phyloP scores from a whole-genome alignment of 2,797 vertebrate species.

The Danionella dracula region DNA sequence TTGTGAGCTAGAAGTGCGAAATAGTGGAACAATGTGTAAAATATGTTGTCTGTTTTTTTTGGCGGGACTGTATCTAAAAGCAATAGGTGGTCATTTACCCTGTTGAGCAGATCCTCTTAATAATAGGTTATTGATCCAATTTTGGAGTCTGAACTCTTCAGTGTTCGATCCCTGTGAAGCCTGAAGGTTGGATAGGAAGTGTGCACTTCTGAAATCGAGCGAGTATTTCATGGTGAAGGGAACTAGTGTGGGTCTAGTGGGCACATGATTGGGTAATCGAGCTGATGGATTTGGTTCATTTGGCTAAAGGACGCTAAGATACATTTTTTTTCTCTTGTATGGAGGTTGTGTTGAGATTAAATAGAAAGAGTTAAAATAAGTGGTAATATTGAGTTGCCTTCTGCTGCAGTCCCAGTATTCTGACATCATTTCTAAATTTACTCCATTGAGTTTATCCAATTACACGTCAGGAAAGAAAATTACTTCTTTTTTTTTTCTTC shows the following conservation, averaged over 20 bases:
- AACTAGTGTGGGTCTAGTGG: constrained; percentile 5
- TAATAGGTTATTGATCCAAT: constrained; percentile 39
- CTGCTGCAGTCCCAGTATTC: constrained; percentile 8
- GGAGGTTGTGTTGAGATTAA: constrained; percentile 32
- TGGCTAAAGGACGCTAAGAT: constrained; percentile 33
- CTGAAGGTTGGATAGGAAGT: constrained; percentile 1
- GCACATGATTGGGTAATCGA: constrained; percentile 27
- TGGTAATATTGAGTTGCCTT: constrained; percentile 23
- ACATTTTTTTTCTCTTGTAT: constrained; percentile 26
- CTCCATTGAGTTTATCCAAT: constrained; percentile 23
- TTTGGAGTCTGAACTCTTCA: constrained; percentile 30
- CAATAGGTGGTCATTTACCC: constrained; percentile 15
- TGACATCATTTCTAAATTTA: constrained; percentile 19
- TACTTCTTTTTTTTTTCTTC: constrained; percentile 16
- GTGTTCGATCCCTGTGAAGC: constrained; percentile 24
- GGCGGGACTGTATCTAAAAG: neutral
- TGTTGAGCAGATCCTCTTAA: constrained; percentile 31
- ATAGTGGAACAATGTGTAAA: constrained; percentile 15
- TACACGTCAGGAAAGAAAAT: constrained; percentile 24
- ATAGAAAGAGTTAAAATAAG: constrained; percentile 27
- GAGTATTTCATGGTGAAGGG: neutral
- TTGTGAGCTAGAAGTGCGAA: neutral
- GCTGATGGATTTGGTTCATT: constrained; percentile 28
- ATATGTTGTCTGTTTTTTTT: neutral
- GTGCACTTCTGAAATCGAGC: neutral